Percentiles rank a stretch among this genome's conserved stretches.
These are phyloP conservation scores for Oxytorus armatus DNA, from an alignment of 2,888 invertebrate genomes.

Conservation along the genomic window DNA sequence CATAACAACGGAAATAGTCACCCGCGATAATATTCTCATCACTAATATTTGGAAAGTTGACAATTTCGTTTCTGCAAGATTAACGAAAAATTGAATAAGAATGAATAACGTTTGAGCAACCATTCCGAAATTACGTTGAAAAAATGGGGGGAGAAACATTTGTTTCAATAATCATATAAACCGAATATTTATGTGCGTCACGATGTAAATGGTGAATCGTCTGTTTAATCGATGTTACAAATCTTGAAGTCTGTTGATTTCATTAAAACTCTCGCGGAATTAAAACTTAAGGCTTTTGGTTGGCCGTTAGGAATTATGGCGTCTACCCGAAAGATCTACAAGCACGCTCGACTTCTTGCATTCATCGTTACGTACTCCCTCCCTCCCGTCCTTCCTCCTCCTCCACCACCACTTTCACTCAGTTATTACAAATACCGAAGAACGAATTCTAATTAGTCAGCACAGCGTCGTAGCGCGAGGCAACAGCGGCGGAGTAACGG, in stretches of 20 bases:
- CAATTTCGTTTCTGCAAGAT: no score
- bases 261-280: slow-evolving; percentile 1
- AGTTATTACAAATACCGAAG: slow-evolving; percentile 70
- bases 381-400: background rate
- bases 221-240: slow-evolving; percentile 2
- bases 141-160: background rate
- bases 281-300: slow-evolving; percentile 20
- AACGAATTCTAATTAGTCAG: slow-evolving; percentile 79
- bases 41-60: no score
- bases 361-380: slow-evolving; percentile 11
- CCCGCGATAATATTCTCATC: no score
- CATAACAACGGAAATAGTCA: no score
- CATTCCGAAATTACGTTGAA: background rate
- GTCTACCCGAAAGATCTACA: slow-evolving; percentile 1
- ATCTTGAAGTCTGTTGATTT: slow-evolving; percentile 33
- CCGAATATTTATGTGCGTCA: background rate
- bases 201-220: background rate
- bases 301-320: slow-evolving; percentile 26
- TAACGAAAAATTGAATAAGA: no score
- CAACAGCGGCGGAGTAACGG: slow-evolving; percentile 12
- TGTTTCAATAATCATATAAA: background rate
- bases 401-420: background rate
- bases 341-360: slow-evolving; percentile 32
- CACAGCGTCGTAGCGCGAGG: slow-evolving; percentile 51
- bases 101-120: background rate